Evolutionary conservation across 2,888 invertebrate genomes (phyloP), one percentile per base, ranked within the genome.

Genomic region (Bibio marci): DNA sequence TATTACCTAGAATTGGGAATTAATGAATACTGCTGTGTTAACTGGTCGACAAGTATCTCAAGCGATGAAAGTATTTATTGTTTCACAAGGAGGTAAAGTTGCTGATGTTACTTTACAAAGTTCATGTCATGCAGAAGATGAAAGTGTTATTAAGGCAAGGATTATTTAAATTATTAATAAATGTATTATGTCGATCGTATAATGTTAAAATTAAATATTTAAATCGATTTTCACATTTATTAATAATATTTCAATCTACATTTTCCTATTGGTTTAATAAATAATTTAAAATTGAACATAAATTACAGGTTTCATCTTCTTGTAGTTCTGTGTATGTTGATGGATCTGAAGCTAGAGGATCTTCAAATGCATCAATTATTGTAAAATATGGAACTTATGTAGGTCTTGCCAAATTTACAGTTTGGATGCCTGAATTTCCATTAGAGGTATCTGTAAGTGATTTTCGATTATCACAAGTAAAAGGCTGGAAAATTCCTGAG

Each of bases 361-460:
- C 91, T 1, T 85, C 88, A 30, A 94, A 92, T 55, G 94, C 91
- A 2, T 88, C 91, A 1, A 83, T 95, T 26, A 73, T 90, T 38
- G 90, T 92, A 38, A 87, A 86, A 59, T 88, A 87, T 54, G 92
- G 88, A 22, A 87, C 88, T 2, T 86, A 86, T 59, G 82, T 81
- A 18, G 90, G 90, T 12, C 64, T 83, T 44, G 86, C 90, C 3
- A 75, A 80, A 43, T 88, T 92, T 58, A 85, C 83, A 14, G 92
- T 95, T 2, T 95, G 95, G 94, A 88, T 91, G 79, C 94, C 95
- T 0, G 91, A 92, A 57, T 80, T 90, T 53, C 88, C 91, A 1
- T 66, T 95, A 41, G 88, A 91, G 56, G 78, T 95, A 25, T 80
- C 82, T 49, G 80, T 94, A 4, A 77, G 80, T 13, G 94, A 95